Base-by-base conservation (phyloP, 2,888 invertebrate species). In the Habrosyne pyritoides region DNA sequence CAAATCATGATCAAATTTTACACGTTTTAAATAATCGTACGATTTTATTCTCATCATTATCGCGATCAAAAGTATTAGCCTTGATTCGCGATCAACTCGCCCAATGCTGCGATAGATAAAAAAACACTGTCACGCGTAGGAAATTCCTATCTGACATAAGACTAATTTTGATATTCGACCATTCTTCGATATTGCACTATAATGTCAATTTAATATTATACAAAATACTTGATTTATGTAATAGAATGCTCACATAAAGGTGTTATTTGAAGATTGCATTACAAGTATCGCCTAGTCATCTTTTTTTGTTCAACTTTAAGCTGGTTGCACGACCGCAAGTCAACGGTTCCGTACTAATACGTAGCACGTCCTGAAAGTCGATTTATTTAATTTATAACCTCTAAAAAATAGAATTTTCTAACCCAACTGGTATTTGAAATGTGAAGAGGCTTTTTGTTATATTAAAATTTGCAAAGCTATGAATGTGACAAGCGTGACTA, bases 221-320 rank as follows among this genome's bases (percentile, higher is more conserved):
- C n/a, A 42, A 42, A 42, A 42, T n/a, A 42, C 18, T 18, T 18
- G 42, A 42, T 42, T 42, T 42, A 42, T 42, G 18, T 42, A 42
- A 42, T 42, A 42, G 42, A 42, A 42, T 42, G 42, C 42, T 42
- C 42, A 42, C 42, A 42, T 42, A 42, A 42, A 18, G 42, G 42
- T 42, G 42, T 42, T 42, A 42, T 42, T 42, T 42, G 42, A 42
- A 42, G 42, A 42, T 42, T 42, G 42, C 42, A 42, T 42, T 42
- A 42, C 42, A 42, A 42, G 42, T 42, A 42, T 42, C 42, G 42
- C 42, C 18, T 18, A 42, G 42, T 42, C 42, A 42, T 42, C 42
- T 42, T 42, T 42, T 42, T 42, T 42, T 42, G 42, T 42, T 42
- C 1, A 18, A 42, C 42, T 42, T 8, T 42, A 42, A 0, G 18